Evolutionary conservation across 2,888 invertebrate genomes (phyloP).

Genomic region (Heliconius cydno): DNA sequence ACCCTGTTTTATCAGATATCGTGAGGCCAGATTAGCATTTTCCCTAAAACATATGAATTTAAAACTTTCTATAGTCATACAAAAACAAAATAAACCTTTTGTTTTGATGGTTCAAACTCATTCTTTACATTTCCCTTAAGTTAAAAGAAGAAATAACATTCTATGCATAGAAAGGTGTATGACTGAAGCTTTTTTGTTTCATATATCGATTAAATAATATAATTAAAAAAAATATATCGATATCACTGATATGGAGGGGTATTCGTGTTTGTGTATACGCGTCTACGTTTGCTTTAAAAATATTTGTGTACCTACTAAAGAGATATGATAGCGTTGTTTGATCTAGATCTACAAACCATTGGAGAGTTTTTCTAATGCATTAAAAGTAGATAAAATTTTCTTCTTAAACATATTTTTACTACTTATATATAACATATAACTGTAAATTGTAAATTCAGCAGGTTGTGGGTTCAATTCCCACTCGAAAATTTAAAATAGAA

Average conservation of each 20-base stretch:
- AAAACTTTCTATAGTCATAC: slow-evolving; percentile 26
- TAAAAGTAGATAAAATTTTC: background rate
- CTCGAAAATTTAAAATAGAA: too few species aligned
- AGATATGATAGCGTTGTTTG: slow-evolving; percentile 14
- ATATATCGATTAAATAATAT: background rate
- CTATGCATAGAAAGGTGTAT: background rate
- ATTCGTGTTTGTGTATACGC: background rate
- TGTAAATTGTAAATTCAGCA: too few species aligned
- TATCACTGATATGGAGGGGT: background rate
- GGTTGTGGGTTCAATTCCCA: too few species aligned
- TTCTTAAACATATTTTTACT: background rate
- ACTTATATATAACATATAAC: background rate
- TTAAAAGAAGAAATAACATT: background rate
- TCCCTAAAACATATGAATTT: slow-evolving; percentile 37
- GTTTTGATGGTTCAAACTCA: background rate
- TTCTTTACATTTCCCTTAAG: background rate
- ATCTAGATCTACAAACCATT: slow-evolving; percentile 1
- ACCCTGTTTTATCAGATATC: slow-evolving; percentile 53
- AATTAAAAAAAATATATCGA: background rate
- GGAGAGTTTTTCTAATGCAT: background rate
- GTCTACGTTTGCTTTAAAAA: slow-evolving; percentile 11
- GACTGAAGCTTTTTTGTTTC: background rate
- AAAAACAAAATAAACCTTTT: slow-evolving; percentile 2
- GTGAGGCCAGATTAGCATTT: slow-evolving; percentile 51
- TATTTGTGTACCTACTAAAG: slow-evolving; percentile 4